Percentiles rank a stretch among this genome's conserved stretches.
These are phyloP conservation scores for Eupeodes luniger DNA, from an alignment of 2,888 invertebrate species.

Conservation along the genomic window DNA sequence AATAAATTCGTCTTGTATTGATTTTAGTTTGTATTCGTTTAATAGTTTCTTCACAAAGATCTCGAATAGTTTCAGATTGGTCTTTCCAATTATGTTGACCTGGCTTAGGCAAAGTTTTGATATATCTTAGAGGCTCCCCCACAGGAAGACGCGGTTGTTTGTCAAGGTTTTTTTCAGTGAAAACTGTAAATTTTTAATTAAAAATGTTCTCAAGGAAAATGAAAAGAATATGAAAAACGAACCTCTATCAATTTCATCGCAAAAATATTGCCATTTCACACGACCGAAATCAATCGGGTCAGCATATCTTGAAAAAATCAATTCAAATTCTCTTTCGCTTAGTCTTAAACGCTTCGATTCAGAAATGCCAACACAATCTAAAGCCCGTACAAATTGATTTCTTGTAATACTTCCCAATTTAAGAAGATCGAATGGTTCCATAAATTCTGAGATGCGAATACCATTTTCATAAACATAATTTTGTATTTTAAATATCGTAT, in stretches of 20 bases:
- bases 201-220: not conserved
- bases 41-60: constrained; percentile 87
- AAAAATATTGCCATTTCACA: constrained; percentile 91
- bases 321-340: constrained; percentile 87
- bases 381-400: constrained; percentile 89
- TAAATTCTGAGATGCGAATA: constrained; percentile 88
- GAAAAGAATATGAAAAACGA: not conserved
- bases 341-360: constrained; percentile 86
- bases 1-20: constrained; percentile 86
- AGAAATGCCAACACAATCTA: constrained; percentile 88
- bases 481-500: constrained; percentile 85
- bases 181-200: constrained; percentile 84
- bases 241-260: constrained; percentile 92
- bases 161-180: constrained; percentile 88
- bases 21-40: constrained; percentile 87
- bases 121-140: constrained; percentile 85
- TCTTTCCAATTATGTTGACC: constrained; percentile 85
- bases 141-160: constrained; percentile 87
- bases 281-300: constrained; percentile 89
- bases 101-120: constrained; percentile 84
- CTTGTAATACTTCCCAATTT: constrained; percentile 88
- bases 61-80: constrained; percentile 82
- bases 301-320: constrained; percentile 88
- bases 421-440: constrained; percentile 89
- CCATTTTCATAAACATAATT: constrained; percentile 87